These are phyloP conservation scores for Malaclemys terrapin DNA, from an alignment of 2,113 vertebrate species.

Conservation along the genomic window DNA sequence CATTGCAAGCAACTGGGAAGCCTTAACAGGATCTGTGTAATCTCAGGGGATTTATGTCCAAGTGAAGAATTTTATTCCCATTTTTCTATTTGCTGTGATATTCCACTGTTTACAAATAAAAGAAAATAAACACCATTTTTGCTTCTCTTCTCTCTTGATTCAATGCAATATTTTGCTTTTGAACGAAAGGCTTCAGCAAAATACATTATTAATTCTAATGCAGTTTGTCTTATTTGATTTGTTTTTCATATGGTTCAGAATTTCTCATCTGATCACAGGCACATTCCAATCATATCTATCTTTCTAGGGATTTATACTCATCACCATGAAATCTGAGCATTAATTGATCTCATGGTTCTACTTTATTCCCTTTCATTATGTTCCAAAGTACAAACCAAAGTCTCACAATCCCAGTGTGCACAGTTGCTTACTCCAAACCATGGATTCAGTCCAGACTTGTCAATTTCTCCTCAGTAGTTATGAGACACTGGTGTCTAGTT, in stretches of 20 bases:
- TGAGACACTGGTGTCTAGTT: background rate
- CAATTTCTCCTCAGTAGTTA: background rate
- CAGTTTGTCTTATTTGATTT: background rate
- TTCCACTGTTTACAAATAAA: background rate
- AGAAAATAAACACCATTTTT: background rate
- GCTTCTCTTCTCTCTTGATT: background rate
- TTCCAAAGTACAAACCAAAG: background rate
- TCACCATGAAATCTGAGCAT: background rate
- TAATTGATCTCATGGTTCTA: background rate
- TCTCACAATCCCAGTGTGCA: background rate
- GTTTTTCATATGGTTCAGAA: background rate
- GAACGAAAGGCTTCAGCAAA: background rate
- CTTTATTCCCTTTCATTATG: slow-evolving; percentile 7
- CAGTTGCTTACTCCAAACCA: slow-evolving; percentile 26
- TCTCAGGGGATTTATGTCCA: background rate
- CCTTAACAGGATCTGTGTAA: background rate
- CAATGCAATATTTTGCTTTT: background rate
- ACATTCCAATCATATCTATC: background rate
- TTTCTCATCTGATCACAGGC: background rate
- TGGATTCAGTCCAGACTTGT: background rate
- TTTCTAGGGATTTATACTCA: background rate
- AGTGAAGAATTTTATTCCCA: background rate
- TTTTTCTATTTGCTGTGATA: background rate
- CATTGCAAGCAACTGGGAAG: background rate
- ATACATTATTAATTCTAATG: background rate